Percentiles rank a stretch among this genome's conserved stretches.
phyloP scores from a whole-genome alignment of 1,140 invertebrate genomes.

The Dendroctonus ponderosae region DNA sequence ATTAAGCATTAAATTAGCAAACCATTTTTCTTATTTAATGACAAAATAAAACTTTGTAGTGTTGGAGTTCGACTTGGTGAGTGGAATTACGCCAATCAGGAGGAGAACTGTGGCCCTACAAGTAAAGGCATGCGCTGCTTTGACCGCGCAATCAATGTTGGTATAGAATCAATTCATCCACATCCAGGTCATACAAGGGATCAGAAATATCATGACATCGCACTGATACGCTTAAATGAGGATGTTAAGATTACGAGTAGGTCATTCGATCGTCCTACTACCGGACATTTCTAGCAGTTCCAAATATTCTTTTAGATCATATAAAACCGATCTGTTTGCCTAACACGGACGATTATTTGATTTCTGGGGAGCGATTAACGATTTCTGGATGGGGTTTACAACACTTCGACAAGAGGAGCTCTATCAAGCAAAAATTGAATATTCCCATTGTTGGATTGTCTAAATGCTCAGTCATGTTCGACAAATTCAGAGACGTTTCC shows the following conservation, averaged over 20 bases:
- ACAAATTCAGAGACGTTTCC: slow-evolving; percentile 28
- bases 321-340: slow-evolving; percentile 72
- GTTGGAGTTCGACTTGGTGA: slow-evolving; percentile 62
- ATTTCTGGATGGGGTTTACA: slow-evolving; percentile 68
- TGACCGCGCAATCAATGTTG: slow-evolving; percentile 40
- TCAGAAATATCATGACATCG: slow-evolving; percentile 44
- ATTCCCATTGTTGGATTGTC: slow-evolving; percentile 51
- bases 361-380: slow-evolving; percentile 49
- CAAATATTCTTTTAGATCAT: slow-evolving; percentile 41
- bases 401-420: slow-evolving; percentile 50
- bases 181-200: slow-evolving; percentile 39
- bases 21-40: slow-evolving; percentile 17
- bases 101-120: slow-evolving; percentile 57
- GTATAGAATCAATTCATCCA: slow-evolving; percentile 37
- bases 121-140: slow-evolving; percentile 40
- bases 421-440: slow-evolving; percentile 47
- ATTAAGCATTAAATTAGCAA: too few species aligned
- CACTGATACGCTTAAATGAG: slow-evolving; percentile 40
- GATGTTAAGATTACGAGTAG: slow-evolving; percentile 40
- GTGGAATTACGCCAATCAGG: slow-evolving; percentile 54
- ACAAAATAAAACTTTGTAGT: slow-evolving; percentile 48
- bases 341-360: slow-evolving; percentile 36
- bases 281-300: too few species aligned
- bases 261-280: background rate
- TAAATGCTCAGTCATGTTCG: slow-evolving; percentile 53